A percentile compares a stretch with the other conserved stretches of the same genome.
phyloP scores from a whole-genome alignment of 2,113 vertebrate genomes.

The Crotalus viridis region DNA sequence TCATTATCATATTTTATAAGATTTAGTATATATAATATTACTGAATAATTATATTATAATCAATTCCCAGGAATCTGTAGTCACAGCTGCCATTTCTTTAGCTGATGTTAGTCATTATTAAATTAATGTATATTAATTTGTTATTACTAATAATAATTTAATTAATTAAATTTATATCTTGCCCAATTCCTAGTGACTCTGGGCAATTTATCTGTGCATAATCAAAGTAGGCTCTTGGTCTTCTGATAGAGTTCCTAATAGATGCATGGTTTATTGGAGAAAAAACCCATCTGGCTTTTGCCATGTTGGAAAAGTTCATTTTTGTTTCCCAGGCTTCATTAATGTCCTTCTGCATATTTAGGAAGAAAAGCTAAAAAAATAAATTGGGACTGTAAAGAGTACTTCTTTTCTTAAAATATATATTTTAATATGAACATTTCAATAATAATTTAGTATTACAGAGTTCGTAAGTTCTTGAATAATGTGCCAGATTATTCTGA shows the following conservation, averaged over 20 bases:
- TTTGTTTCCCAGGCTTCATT: not conserved
- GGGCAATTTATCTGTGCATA: not conserved
- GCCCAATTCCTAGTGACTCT: not conserved
- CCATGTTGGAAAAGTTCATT: not conserved
- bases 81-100: not conserved
- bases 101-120: not conserved
- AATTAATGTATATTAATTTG: not conserved
- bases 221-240: not conserved
- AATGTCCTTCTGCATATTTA: not conserved
- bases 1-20: too few relatives aligned
- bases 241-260: not conserved
- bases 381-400: not conserved
- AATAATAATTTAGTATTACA: not conserved
- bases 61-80: too few relatives aligned
- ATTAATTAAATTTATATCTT: not conserved
- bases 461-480: not conserved
- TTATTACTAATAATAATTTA: too few relatives aligned
- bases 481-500: not conserved
- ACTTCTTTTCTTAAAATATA: not conserved
- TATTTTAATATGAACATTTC: not conserved
- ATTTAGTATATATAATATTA: too few relatives aligned
- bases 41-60: too few relatives aligned
- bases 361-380: not conserved
- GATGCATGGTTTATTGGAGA: not conserved
- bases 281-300: not conserved